Evolutionary conservation across 2,113 vertebrate species (phyloP), one percentile per base, ranked within the genome.

Genomic region (Irena cyanogastra): DNA sequence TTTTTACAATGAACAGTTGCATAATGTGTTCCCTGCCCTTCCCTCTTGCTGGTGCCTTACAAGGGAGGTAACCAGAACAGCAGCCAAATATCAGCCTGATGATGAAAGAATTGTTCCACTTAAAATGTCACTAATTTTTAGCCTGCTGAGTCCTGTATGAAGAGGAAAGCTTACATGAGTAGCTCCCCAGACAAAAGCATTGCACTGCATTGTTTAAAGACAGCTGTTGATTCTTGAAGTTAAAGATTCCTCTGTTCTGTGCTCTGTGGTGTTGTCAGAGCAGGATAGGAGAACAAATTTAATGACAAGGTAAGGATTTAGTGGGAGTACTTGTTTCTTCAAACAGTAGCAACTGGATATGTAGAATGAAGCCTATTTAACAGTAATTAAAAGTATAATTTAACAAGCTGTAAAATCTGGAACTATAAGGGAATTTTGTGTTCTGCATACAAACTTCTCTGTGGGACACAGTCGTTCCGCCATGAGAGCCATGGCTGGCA

Each of bases 111-210:
- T 68, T 95, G 94, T 94, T 96, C 95, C 71, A 75, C 68, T 88
- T 90, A 77, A 94, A 97, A 93, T 94, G 68, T 95, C 90, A 95
- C 88, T 93, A 59, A 91, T 74, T 94, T 95, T 88, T 91, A 92
- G 85, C 90, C 52, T 78, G 87, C 79, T 77, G 89, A 77, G 92
- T 69, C 90, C 82, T 90, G 63, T 49, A 23, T 44, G 68, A 65
- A 57, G 50, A 79, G 59, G 68, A 70, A 42, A 71, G 39, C 63
- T 93, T 78, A 3, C 21, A 13, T 81, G 77, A 61, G 70, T 72
- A 88, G 42, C 30, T 90, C 47, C 33, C 7, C 52, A 69, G 75
- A 47, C 74, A 78, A 83, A 87, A 88, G 52, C 14, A 0, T 57
- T 76, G 39, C 54, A 41, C 23, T 63, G 42, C 61, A 20, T 88